Percentiles rank a stretch among this genome's conserved stretches.
Conservation (phyloP, 2,888 invertebrate genomes). For the Neoitamus cyanurus region DNA sequence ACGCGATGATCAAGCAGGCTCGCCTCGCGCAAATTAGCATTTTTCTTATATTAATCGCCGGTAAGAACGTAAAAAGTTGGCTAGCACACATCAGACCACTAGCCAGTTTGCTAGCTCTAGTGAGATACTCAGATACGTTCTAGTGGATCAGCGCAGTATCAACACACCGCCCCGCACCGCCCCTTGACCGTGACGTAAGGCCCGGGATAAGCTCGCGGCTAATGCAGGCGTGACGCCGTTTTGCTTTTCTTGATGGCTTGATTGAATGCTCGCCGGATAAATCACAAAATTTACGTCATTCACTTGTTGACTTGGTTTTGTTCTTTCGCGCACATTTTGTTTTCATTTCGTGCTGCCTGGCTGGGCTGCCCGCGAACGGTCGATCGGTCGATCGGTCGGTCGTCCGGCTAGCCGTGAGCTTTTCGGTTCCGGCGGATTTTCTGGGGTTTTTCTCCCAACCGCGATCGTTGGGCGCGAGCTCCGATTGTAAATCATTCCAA, state of each 20-base stretch:
- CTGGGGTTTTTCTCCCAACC: not conserved
- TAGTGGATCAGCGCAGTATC: not conserved
- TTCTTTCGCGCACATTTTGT: not conserved
- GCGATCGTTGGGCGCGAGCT: not conserved
- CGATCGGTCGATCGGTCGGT: not conserved
- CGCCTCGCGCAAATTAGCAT: not conserved
- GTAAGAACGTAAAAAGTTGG: not conserved
- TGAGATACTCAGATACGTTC: not conserved
- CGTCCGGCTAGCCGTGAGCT: not conserved
- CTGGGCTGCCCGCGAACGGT: not conserved
- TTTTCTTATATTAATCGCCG: not conserved
- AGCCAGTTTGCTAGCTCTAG: not conserved
- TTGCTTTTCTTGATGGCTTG: not conserved
- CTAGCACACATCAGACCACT: not conserved
- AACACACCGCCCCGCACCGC: not conserved
- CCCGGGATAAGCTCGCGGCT: not conserved
- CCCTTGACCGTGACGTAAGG: not conserved
- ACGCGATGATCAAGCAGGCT: not conserved
- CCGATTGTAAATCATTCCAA: not conserved
- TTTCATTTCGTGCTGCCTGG: not conserved
- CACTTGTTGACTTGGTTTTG: conserved; percentile 8
- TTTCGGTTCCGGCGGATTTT: conserved; percentile 10
- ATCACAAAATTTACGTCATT: not conserved
- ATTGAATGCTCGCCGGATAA: not conserved
- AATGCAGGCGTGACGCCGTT: not conserved